Base-by-base conservation (phyloP, 2,888 invertebrate species). In the Eupeodes luniger region DNA sequence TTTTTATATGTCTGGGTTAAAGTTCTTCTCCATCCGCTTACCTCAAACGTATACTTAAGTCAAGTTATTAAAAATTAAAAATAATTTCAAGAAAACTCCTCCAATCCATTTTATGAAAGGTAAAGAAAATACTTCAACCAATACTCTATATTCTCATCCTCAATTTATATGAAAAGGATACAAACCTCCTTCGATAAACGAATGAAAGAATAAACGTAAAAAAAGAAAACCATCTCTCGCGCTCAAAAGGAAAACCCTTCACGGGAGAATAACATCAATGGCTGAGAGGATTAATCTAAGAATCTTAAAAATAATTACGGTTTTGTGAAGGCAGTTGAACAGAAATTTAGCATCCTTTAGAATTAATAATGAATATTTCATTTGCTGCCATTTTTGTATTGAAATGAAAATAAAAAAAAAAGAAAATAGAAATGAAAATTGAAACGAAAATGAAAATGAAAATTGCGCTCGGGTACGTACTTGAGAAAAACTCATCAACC, bases 221-320 rank as follows among this genome's bases (percentile, higher is more conserved):
- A 7, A 5, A 40, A 40, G 7, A 40, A 40, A 40, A 40, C 4
- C 40, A 40, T 40, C 40, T 40, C 40, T 55, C 11, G 34, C 16
- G 44, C 10, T 53, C n/a, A 19, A 64, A 16, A 49, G 12, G 59
- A 16, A 67, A 55, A 34, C 57, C 34, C 47, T 67, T 34, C 47
- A 40, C 36, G 16, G 57, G 14, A 55, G 40, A 34, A 59, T n/a
- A 59, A 34, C 49, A 57, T 3, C 47, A 81, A 79, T 70, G 66
- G 16, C 16, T 34, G 36, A 36, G 44, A 40, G 53, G 76, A 77
- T 85, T 72, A 77, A 81, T 81, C 53, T 34, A 53, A 61, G 47
- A 59, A 76, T 70, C 77, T 81, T 78, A 64, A 78, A 72, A 81
- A 78, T 81, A 85, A 81, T 85, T 61, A 77, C 72, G 61, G 70